Conservation (phyloP, 2,888 invertebrate species). For the Platynereis dumerilii region DNA sequence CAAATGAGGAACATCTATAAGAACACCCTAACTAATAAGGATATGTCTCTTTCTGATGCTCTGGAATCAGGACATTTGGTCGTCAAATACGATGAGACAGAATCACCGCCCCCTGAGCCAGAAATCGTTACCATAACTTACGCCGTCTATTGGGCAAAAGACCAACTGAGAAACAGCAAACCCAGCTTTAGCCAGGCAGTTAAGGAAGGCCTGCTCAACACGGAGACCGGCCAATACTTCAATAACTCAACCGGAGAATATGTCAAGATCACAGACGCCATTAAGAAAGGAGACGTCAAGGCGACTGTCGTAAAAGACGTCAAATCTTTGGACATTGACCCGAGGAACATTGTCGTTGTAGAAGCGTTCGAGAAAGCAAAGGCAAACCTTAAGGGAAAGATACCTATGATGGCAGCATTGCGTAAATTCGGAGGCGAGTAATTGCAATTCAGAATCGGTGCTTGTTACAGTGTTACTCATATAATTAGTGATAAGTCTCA, state of each 20-base stretch:
- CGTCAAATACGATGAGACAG: slow-evolving; percentile 35
- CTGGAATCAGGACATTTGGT: slow-evolving; percentile 37
- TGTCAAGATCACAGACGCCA: slow-evolving; percentile 56
- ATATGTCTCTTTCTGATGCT: slow-evolving; percentile 35
- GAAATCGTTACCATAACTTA: slow-evolving; percentile 56
- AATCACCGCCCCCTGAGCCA: slow-evolving; percentile 32
- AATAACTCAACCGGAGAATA: slow-evolving; percentile 51
- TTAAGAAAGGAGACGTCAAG: slow-evolving; percentile 59
- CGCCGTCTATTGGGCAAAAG: slow-evolving; percentile 56
- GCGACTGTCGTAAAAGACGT: slow-evolving; percentile 55
- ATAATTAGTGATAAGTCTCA: no score
- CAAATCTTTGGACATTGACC: slow-evolving; percentile 52
- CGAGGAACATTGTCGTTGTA: slow-evolving; percentile 54
- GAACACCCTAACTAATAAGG: slow-evolving; percentile 26
- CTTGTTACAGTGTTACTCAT: no score
- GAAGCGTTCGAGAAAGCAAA: slow-evolving; percentile 42
- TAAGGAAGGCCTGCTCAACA: slow-evolving; percentile 46
- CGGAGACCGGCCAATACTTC: slow-evolving; percentile 50
- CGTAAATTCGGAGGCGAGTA: no score
- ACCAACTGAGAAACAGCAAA: slow-evolving; percentile 45
- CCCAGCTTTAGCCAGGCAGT: slow-evolving; percentile 40
- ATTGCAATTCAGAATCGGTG: no score
- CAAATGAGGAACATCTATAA: slow-evolving; percentile 32
- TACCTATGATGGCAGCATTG: no score
- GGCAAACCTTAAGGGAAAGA: no score